Evolutionary conservation across 2,797 vertebrate species (phyloP), one percentile per base, ranked within the genome.

Genomic region (Enteromius anoplus): DNA sequence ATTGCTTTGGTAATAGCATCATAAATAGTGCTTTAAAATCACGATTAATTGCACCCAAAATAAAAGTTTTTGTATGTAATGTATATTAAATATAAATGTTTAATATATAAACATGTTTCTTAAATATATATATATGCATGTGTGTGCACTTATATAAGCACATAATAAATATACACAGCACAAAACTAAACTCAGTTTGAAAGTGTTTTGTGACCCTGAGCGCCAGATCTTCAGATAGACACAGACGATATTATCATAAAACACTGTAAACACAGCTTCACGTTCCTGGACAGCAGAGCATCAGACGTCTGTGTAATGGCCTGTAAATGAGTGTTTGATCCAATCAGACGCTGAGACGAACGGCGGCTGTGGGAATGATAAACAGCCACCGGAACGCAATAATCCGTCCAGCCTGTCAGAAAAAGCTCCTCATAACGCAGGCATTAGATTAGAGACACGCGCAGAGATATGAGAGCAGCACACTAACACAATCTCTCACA

Each of bases 361-460:
- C 51, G 9, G n/a, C 32, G 3, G 72, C 86, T 78, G 78, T 3
- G 83, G 81, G 86, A 65, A 87, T 78, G 51, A 87, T 78, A 70
- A 47, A 51, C 80, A 32, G 32, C 49, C 6, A 14, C 34, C 2
- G 51, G 87, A 86, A 89, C 82, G 29, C 87, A 88, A 89, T 89
- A 83, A 89, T 45, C 85, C 70, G 42, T 51, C 78, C 66, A 19
- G 64, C 76, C 84, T 29, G 77, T 86, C 82, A 87, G 60, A 79
- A 10, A 53, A 84, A 86, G 84, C 64, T 58, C 58, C 75, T 87
- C 53, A 81, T 82, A 78, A 85, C 42, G 7, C 64, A 40, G 81
- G 51, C 83, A 90, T 88, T 81, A 83, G 86, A 87, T 90, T 88
- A 88, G 29, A 14, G 23, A 42, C 72, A 23, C 73, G 21, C 40